phyloP scores from a whole-genome alignment of 2,888 invertebrate species.

The Bellardia pandia region DNA sequence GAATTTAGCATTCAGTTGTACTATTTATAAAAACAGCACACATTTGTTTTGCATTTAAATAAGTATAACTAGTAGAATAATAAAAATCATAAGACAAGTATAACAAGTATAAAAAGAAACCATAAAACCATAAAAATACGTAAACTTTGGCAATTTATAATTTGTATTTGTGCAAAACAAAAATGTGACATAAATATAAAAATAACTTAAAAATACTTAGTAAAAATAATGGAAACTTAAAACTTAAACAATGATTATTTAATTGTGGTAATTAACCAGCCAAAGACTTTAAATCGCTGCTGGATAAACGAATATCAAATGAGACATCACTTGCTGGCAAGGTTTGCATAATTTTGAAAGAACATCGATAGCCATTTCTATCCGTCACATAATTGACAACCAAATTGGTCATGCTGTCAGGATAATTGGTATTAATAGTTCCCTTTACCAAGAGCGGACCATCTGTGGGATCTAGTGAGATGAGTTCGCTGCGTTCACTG shows the following conservation, averaged over 20 bases:
- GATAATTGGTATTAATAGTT: constrained; percentile 19
- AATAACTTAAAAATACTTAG: too few species aligned
- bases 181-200: too few species aligned
- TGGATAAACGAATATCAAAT: constrained; percentile 35
- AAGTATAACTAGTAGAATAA: not conserved
- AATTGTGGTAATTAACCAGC: constrained; percentile 32
- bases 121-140: not conserved
- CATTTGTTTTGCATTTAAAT: not conserved
- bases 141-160: not conserved
- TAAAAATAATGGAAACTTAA: too few species aligned
- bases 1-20: not conserved
- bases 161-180: not conserved
- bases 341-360: constrained; percentile 12
- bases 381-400: constrained; percentile 60
- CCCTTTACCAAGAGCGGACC: constrained; percentile 15
- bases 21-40: not conserved
- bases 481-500: constrained; percentile 23
- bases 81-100: not conserved
- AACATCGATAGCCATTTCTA: constrained; percentile 52
- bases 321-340: not conserved
- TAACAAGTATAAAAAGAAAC: not conserved
- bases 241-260: too few species aligned
- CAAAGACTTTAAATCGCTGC: constrained; percentile 42
- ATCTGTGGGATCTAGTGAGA: constrained; percentile 6
- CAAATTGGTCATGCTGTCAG: constrained; percentile 18